Percentiles rank a stretch among this genome's conserved stretches.
phyloP scores from a whole-genome alignment of 2,797 vertebrate genomes.

The Thaleichthys pacificus region DNA sequence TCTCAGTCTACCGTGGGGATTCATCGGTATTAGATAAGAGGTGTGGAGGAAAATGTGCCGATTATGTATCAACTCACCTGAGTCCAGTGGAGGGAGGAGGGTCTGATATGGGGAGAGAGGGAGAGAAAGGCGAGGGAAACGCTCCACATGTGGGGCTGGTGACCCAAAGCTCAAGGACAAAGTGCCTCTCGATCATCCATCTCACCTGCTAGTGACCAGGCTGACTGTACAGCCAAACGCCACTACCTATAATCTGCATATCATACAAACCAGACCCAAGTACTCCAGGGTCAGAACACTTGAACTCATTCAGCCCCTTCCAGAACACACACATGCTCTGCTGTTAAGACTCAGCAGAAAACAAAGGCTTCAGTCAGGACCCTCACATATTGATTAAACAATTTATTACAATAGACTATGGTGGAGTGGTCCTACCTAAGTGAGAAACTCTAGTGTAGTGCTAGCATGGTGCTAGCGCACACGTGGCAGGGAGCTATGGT shows the following conservation, averaged over 20 bases:
- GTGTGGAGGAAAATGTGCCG: neutral
- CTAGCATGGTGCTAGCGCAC: no score
- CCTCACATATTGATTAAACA: no score
- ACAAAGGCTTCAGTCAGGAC: no score
- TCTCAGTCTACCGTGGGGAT: neutral
- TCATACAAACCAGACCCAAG: neutral
- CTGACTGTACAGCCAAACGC: no score
- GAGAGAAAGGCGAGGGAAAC: no score
- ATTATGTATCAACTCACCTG: constrained; percentile 27
- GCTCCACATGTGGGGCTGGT: neutral
- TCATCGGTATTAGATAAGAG: neutral
- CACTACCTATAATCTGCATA: no score
- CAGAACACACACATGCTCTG: constrained; percentile 6
- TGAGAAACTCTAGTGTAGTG: neutral
- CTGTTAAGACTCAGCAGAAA: no score
- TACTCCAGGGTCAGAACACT: neutral
- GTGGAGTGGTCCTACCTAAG: neutral
- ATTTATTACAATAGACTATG: no score
- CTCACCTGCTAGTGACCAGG: no score
- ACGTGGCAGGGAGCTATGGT: no score
- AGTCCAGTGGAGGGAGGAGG: neutral
- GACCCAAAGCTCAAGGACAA: neutral
- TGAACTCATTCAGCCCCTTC: constrained; percentile 24
- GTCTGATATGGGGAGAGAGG: neutral
- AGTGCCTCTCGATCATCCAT: no score